A percentile compares a stretch with the other conserved stretches of the same genome.
phyloP scores from a whole-genome alignment of 2,888 invertebrate genomes.

The Thecophora atra region DNA sequence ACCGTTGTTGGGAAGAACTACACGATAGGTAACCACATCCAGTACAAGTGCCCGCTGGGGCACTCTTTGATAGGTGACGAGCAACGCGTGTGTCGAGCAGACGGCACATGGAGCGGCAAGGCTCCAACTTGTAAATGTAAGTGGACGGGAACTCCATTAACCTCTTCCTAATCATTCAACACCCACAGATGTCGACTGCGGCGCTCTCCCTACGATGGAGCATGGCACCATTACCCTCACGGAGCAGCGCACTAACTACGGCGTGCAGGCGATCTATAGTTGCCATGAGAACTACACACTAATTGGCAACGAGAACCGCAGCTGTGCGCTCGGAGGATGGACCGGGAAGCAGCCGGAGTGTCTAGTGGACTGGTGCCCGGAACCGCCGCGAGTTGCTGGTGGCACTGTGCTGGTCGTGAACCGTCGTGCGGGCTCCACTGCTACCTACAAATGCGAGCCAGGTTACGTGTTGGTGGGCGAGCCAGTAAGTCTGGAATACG shows the following conservation, averaged over 20 bases:
- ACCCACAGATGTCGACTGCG: slow-evolving; percentile 82
- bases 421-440: slow-evolving; percentile 81
- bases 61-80: slow-evolving; percentile 79
- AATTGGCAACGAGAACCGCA: slow-evolving; percentile 76
- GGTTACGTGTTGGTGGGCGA: slow-evolving; percentile 87
- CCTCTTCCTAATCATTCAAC: background rate
- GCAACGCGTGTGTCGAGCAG: slow-evolving; percentile 74
- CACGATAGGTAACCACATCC: slow-evolving; percentile 75
- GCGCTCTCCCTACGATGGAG: slow-evolving; percentile 73
- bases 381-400: slow-evolving; percentile 81
- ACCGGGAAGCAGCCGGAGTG: slow-evolving; percentile 82
- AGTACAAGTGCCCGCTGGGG: slow-evolving; percentile 83
- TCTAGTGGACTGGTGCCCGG: slow-evolving; percentile 87
- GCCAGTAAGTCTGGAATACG: slow-evolving; percentile 70
- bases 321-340: slow-evolving; percentile 84
- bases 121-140: slow-evolving; percentile 90
- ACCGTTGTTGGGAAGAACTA: slow-evolving; percentile 78
- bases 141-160: slow-evolving; percentile 51
- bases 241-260: slow-evolving; percentile 80
- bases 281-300: slow-evolving; percentile 88
- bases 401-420: slow-evolving; percentile 78
- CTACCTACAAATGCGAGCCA: slow-evolving; percentile 81
- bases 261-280: slow-evolving; percentile 78
- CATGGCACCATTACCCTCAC: slow-evolving; percentile 77
- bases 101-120: slow-evolving; percentile 84